Evolutionary conservation across 2,888 invertebrate species (phyloP), one percentile per base, ranked within the genome.

Genomic region (Peribatodes rhomboidaria): DNA sequence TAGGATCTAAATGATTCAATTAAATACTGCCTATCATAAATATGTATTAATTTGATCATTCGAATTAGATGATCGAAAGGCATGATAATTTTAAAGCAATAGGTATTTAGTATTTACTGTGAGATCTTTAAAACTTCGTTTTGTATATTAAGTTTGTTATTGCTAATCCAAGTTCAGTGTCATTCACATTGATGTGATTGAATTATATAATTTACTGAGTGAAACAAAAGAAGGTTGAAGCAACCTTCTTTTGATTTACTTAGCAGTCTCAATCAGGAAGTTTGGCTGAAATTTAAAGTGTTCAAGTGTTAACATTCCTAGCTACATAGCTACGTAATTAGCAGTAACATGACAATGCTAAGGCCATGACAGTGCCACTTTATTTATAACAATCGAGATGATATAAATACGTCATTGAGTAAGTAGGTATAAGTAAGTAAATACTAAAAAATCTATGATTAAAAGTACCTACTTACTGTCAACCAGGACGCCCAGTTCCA

Each of bases 1-100:
- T 18, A 8, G 0, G 14, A 33, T 16, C n/a, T 31, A 18, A 16
- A 7, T 55, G 0, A 31, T 44, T 41, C 33, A 13, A 18, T 41
- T 16, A 27, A 53, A 14, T 41, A 52, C 18, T 13, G 50, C 35
- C 35, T 37, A 35, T 50, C 35, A 18, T 50, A 37, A 52, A 52
- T 27, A 27, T 6, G 2, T 37, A 37, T 37, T 37, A n/a, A 37
- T 37, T 37, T n/a, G n/a, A 37, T 13, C 3, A 37, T 37, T 37
- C 10, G n/a, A 37, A n/a, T 27, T 27, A 27, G 27, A 27, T 37
- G n/a, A n/a, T 37, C 13, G n/a, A 37, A 37, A 4, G 13, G 1
- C n/a, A n/a, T n/a, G n/a, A n/a, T n/a, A n/a, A n/a, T n/a, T n/a
- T n/a, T n/a, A n/a, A n/a, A n/a, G n/a, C n/a, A n/a, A n/a, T n/a